phyloP scores from a whole-genome alignment of 2,888 invertebrate species.

The Caenorhabditis panamensis region DNA sequence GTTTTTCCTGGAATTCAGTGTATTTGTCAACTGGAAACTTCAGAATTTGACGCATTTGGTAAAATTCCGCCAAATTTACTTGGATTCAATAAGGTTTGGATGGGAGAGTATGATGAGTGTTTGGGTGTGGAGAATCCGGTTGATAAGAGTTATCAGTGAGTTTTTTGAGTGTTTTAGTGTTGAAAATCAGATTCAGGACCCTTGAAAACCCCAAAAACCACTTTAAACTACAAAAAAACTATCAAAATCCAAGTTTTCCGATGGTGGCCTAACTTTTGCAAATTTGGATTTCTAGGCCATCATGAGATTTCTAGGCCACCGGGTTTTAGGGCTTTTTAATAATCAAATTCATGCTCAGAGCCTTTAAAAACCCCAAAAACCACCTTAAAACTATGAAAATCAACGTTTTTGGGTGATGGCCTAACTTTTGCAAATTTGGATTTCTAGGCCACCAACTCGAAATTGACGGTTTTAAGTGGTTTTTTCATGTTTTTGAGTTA shows the following conservation, averaged over 20 bases:
- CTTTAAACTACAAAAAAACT: too few relatives aligned
- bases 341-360: not conserved
- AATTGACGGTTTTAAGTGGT: not conserved
- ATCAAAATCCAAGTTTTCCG: not conserved
- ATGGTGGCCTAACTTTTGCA: not conserved
- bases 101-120: conserved; percentile 59
- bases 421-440: conserved; percentile 2
- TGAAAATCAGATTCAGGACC: not conserved
- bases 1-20: not conserved
- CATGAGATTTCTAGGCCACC: too few relatives aligned
- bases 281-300: not conserved
- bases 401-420: not conserved
- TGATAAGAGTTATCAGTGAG: conserved; percentile 39
- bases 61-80: conserved; percentile 52
- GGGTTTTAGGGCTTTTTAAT: not conserved
- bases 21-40: not conserved
- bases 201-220: not conserved
- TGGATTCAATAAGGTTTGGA: conserved; percentile 55
- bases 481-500: not conserved
- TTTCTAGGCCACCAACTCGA: not conserved
- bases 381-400: not conserved
- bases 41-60: conserved; percentile 55
- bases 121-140: conserved; percentile 32
- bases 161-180: not conserved
- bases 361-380: not conserved